These are phyloP conservation scores for Ellobium chinense DNA, from an alignment of 2,888 invertebrate species.

Conservation along the genomic window DNA sequence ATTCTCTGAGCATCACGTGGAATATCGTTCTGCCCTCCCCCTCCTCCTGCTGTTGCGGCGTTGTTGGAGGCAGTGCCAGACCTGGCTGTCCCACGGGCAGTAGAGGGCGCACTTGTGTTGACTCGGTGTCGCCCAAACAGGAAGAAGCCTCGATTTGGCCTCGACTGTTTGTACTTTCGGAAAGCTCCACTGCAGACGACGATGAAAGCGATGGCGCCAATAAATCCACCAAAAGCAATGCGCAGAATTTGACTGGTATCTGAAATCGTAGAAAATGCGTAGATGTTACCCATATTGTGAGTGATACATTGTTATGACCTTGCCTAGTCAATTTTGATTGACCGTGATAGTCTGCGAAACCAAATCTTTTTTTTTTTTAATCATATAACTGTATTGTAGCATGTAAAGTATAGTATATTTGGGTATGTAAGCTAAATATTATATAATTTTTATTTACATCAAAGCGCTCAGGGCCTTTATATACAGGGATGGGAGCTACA, in stretches of 20 bases:
- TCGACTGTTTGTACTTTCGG: conserved; percentile 17
- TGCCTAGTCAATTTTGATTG: no score
- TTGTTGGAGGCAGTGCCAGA: not conserved
- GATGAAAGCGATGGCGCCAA: conserved; percentile 29
- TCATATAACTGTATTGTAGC: no score
- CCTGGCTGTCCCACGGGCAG: not conserved
- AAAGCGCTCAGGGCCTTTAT: no score
- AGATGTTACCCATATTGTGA: no score
- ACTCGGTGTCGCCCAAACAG: not conserved
- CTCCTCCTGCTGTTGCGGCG: not conserved
- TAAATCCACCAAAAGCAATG: conserved; percentile 21
- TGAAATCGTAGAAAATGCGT: no score
- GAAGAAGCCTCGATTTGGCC: not conserved
- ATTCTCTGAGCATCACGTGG: not conserved
- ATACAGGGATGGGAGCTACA: no score
- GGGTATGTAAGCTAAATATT: no score
- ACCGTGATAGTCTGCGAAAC: no score
- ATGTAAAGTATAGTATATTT: no score
- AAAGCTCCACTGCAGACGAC: conserved; percentile 30
- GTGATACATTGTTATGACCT: no score
- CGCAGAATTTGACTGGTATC: conserved; percentile 32
- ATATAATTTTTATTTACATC: no score
- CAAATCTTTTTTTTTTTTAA: no score
- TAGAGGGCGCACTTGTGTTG: not conserved
- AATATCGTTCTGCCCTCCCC: not conserved